Percentiles rank a stretch among this genome's conserved stretches.
Evolutionary conservation across 2,888 invertebrate genomes (phyloP).

Genomic region (Ctenicera cuprea): DNA sequence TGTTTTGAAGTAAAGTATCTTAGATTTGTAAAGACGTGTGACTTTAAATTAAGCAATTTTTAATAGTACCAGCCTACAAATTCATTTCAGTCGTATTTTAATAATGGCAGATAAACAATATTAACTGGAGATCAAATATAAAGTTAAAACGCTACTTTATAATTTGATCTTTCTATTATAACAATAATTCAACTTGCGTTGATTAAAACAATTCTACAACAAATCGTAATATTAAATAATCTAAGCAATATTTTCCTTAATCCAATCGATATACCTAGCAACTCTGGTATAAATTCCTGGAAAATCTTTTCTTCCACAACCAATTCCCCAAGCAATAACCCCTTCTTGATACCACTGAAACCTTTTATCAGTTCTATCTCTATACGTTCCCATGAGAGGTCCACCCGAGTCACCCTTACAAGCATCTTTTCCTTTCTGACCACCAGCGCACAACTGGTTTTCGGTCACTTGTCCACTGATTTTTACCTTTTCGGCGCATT

Average conservation of each 20-base stretch:
- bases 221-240: neutral
- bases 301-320: slow-evolving; percentile 88
- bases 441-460: slow-evolving; percentile 81
- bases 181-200: no score
- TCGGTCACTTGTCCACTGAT: neutral
- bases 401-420: slow-evolving; percentile 87
- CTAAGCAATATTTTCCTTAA: slow-evolving; percentile 76
- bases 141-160: no score
- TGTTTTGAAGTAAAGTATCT: no score
- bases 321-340: slow-evolving; percentile 89
- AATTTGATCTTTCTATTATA: no score
- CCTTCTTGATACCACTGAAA: slow-evolving; percentile 70
- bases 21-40: no score
- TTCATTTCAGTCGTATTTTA: no score
- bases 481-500: slow-evolving; percentile 3
- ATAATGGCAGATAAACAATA: no score
- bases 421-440: slow-evolving; percentile 78
- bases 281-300: slow-evolving; percentile 91
- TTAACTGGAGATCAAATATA: no score
- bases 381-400: slow-evolving; percentile 73
- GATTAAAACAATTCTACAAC: no score
- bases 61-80: no score
- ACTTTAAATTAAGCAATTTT: no score
- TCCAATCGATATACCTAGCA: slow-evolving; percentile 89
- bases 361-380: neutral